Base-by-base conservation (phyloP, 2,888 invertebrate genomes). In the Napeogenes inachia region DNA sequence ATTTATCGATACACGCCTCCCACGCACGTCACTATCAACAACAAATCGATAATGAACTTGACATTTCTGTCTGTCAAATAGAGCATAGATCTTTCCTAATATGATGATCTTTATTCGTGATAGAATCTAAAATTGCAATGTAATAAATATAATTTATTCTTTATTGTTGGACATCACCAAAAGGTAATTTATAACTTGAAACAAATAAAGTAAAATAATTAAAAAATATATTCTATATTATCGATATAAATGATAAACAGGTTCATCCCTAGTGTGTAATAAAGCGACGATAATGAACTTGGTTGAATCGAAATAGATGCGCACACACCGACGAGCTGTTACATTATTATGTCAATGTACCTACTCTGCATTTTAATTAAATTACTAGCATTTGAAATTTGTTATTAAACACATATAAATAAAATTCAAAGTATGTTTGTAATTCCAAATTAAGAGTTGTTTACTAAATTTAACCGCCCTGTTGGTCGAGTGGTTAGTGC, bases 261-360 rank as follows among this genome's bases (percentile, higher is more conserved):
- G 50, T 56, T 62, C 74, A 59, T 61, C 74, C 64, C 74, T 73
- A 66, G 12, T n/a, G 56, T 47, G 57, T 61, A 69, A 66, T 65
- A 68, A 62, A 65, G 62, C 63, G 67, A 65, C 73, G 75, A 66
- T 74, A 75, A 74, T 75, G 75, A 75, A 75, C 75, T 75, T 75
- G 72, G 67, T 57, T 59, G 50, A 60, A 63, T 69, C 65, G 59
- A 73, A 75, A 75, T 75, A 75, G 74, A 56, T 67, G 67, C 68
- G 63, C 65, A 66, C 66, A 61, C 65, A 42, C 30, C 56, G 46
- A 57, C 47, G 45, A 54, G 45, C 56, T 53, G 35, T 46, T 60
- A 45, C 38, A 42, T 54, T 38, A 60, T 21, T 21, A 21, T 21
- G 21, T 21, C 21, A 21, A 21, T 21, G 21, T 21, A 21, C 21